Evolutionary conservation across 2,797 vertebrate species (phyloP).

Genomic region (Melanotaenia nigrans): DNA sequence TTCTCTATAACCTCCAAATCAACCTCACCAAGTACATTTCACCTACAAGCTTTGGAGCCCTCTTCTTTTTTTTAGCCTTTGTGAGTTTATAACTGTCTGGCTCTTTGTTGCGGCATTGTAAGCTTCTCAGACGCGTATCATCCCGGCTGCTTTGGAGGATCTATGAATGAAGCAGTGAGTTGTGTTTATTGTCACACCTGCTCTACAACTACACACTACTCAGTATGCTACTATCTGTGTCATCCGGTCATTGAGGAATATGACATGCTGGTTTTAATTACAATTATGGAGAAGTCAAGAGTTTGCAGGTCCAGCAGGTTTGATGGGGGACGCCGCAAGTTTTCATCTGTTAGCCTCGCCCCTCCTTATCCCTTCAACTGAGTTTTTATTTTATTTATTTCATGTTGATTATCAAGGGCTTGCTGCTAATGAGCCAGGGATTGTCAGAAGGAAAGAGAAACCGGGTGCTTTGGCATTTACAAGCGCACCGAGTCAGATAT

Average conservation of each 20-base stretch:
- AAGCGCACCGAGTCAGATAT: constrained; percentile 58
- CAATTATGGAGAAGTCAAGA: constrained; percentile 64
- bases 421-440: constrained; percentile 81
- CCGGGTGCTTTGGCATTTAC: constrained; percentile 80
- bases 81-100: too few relatives aligned
- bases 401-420: constrained; percentile 75
- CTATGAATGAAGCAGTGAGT: too few relatives aligned
- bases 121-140: too few relatives aligned
- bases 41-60: too few relatives aligned
- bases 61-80: too few relatives aligned
- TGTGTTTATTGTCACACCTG: too few relatives aligned
- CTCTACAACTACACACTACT: too few relatives aligned
- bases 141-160: too few relatives aligned
- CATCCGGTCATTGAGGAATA: constrained; percentile 51
- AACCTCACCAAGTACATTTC: too few relatives aligned
- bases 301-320: constrained; percentile 56
- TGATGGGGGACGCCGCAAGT: constrained; percentile 73
- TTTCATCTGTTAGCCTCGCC: constrained; percentile 41
- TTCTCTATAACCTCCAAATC: too few relatives aligned
- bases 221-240: neutral
- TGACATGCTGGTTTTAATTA: constrained; percentile 60
- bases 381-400: constrained; percentile 39
- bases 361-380: constrained; percentile 37
- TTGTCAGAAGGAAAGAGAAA: constrained; percentile 78
- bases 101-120: too few relatives aligned